Percentiles rank a stretch among this genome's conserved stretches.
These are phyloP conservation scores for Cosmia trapezina DNA, from an alignment of 2,888 invertebrate species.

Conservation along the genomic window DNA sequence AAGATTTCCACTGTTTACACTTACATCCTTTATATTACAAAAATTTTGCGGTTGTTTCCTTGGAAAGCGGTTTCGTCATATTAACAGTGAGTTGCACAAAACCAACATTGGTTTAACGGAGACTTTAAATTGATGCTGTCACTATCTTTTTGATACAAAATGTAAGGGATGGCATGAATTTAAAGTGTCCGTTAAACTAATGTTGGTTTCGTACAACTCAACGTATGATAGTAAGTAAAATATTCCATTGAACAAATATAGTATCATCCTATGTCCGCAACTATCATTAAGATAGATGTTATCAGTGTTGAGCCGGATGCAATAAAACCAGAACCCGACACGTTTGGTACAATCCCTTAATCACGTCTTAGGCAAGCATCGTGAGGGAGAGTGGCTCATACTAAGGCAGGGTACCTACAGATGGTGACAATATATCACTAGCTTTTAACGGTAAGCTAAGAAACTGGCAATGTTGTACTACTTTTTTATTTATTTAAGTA, in stretches of 20 bases:
- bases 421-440: slow-evolving; percentile 21
- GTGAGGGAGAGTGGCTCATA: not conserved
- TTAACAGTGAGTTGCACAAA: no score
- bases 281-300: slow-evolving; percentile 21
- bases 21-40: no score
- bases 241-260: not conserved
- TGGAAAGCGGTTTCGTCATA: no score
- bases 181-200: no score
- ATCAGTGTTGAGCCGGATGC: slow-evolving; percentile 33
- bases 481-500: no score
- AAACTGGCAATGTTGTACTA: not conserved
- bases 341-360: slow-evolving; percentile 40
- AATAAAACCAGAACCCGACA: slow-evolving; percentile 24
- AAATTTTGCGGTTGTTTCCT: no score
- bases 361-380: slow-evolving; percentile 18
- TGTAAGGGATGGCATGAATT: no score
- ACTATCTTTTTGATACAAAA: no score
- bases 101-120: no score
- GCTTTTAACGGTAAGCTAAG: slow-evolving; percentile 19
- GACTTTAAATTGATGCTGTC: no score
- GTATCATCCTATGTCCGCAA: not conserved
- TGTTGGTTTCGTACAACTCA: no score
- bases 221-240: not conserved
- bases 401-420: not conserved
- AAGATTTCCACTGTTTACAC: no score